phyloP scores from a whole-genome alignment of 2,888 invertebrate genomes.

The Polydesmus complanatus region DNA sequence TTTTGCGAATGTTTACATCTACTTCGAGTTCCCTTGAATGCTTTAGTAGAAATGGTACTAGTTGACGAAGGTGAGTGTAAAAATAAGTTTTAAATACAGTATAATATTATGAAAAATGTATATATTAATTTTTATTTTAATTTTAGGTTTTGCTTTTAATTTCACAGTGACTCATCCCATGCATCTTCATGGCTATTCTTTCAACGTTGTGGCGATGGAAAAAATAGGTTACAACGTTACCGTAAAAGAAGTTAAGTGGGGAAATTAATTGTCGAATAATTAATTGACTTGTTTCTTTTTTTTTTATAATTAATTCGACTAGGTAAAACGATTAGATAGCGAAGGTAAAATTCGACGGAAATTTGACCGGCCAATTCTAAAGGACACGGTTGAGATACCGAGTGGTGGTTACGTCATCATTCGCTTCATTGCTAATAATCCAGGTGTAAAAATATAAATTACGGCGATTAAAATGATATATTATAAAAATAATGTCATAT shows the following conservation, averaged over 20 bases:
- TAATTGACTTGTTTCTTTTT: too few relatives aligned
- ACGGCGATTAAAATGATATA: too few relatives aligned
- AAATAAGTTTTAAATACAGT: too few relatives aligned
- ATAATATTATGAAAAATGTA: too few relatives aligned
- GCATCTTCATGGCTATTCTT: not conserved
- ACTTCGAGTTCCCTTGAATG: constrained; percentile 55
- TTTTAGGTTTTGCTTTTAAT: too few relatives aligned
- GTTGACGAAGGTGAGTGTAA: constrained; percentile 81
- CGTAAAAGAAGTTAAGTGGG: too few relatives aligned
- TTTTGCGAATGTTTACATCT: constrained; percentile 76
- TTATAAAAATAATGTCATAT: too few relatives aligned
- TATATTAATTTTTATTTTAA: too few relatives aligned
- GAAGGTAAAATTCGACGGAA: not conserved
- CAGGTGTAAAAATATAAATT: too few relatives aligned
- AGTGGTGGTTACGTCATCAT: not conserved
- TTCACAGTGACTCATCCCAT: not conserved
- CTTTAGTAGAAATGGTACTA: constrained; percentile 59
- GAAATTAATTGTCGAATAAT: too few relatives aligned
- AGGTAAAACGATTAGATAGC: not conserved
- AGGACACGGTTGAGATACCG: not conserved
- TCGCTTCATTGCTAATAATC: not conserved
- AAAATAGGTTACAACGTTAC: not conserved
- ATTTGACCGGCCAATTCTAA: not conserved
- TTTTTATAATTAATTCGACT: too few relatives aligned
- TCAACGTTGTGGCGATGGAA: not conserved